Base-by-base conservation (phyloP, 2,797 vertebrate genomes). In the Pipistrellus pygmaeus region DNA sequence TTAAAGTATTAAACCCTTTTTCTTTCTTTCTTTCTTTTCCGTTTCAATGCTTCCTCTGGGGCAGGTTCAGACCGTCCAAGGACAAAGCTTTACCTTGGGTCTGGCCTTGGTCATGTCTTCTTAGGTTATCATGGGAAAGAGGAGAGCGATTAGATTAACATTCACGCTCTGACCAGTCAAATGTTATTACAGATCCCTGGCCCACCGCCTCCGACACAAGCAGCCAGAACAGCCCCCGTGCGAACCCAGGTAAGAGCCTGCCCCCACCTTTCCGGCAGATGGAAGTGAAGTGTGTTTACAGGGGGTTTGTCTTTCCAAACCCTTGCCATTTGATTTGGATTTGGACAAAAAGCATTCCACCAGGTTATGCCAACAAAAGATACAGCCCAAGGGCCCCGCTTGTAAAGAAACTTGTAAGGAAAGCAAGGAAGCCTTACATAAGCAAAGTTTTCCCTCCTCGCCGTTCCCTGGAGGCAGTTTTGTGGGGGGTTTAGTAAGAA, bases 151-250 rank as follows among this genome's bases (percentile, higher is more conserved):
- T 66, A 51, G 53, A 25, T 95, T 96, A 66, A 86, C 71, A 38
- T 94, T 96, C 38, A 48, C 93, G 87, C 98, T 93, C 92, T 99
- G 95, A 98, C 96, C 97, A 86, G 88, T 87, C 72, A 55, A 96
- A 95, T 99, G 97, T 99, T 97, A 98, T 98, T 98, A 98, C 99
- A 99, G 99, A 98, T 97, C 98, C 98, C 98, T 98, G 99, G 98
- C 97, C 98, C 95, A 96, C 97, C 94, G 97, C 97, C 85, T 90
- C 91, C 95, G 98, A 98, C 97, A 89, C 98, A 68, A 98, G 97
- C 98, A 98, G 88, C 95, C 95, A 97, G 98, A 98, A 98, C 95
- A 97, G 98, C 94, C 97, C 98, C 48, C 97, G 71, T 41, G 73
- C 97, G 94, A 98, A 95, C 77, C 82, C 99, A 99, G 99, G 99